Conservation (phyloP, 2,113 vertebrate species). For the Xiphias gladius region DNA sequence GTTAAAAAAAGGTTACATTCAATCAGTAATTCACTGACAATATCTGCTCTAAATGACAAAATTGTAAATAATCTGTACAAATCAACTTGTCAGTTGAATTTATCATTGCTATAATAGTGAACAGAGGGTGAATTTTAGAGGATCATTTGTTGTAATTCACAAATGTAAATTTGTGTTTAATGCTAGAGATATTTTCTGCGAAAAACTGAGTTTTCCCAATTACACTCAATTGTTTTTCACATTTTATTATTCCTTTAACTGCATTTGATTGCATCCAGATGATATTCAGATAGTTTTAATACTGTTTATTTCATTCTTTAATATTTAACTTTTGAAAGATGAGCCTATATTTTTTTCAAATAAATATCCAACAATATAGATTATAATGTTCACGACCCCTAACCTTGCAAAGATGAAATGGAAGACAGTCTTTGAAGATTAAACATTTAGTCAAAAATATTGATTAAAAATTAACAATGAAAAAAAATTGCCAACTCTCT, state of each 20-base stretch:
- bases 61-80: constrained; percentile 18
- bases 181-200: background rate
- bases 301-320: background rate
- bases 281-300: background rate
- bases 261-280: background rate
- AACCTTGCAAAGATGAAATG: background rate
- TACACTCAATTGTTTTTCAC: background rate
- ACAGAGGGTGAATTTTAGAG: background rate
- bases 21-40: constrained; percentile 3
- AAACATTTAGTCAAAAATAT: background rate
- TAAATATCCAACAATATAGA: background rate
- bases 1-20: constrained; percentile 20
- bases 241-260: background rate
- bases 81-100: constrained; percentile 8
- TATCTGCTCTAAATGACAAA: constrained; percentile 23
- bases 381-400: background rate
- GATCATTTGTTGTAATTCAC: background rate
- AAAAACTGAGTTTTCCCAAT: background rate
- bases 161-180: background rate
- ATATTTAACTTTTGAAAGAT: background rate
- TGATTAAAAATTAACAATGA: background rate
- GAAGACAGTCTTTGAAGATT: background rate
- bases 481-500: background rate
- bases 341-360: background rate
- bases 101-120: constrained; percentile 3